These are phyloP conservation scores for Pristionchus japonicus DNA, from an alignment of 2,888 invertebrate species.

Conservation along the genomic window DNA sequence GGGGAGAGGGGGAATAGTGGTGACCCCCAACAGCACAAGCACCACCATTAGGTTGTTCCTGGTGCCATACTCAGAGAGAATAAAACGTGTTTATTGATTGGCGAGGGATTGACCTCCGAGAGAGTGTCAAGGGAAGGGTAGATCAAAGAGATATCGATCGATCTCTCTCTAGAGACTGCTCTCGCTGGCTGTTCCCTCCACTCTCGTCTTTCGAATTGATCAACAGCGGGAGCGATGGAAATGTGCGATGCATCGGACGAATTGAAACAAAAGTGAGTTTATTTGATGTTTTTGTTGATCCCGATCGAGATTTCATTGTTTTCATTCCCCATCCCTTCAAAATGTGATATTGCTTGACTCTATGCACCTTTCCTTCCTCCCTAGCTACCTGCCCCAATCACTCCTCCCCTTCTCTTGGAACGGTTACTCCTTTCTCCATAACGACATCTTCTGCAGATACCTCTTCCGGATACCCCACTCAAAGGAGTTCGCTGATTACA, in stretches of 20 bases:
- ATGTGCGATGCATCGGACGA: not conserved
- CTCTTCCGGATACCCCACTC: constrained; percentile 61
- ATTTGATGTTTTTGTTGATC: no score
- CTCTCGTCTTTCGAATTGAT: not conserved
- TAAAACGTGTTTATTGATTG: constrained; percentile 22
- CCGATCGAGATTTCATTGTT: no score
- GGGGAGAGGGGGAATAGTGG: no score
- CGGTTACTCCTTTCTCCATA: not conserved
- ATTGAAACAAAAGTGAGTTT: constrained; percentile 29
- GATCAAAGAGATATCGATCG: no score
- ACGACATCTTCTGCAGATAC: constrained; percentile 46
- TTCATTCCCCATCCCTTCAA: not conserved
- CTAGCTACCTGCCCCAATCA: not conserved
- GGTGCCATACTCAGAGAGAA: constrained; percentile 24
- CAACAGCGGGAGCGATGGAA: not conserved
- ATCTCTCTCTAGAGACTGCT: not conserved
- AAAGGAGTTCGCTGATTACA: constrained; percentile 59
- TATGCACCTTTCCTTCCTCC: not conserved
- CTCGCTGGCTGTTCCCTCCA: not conserved
- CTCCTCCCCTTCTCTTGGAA: no score
- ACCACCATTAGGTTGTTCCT: not conserved
- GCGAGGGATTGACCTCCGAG: no score
- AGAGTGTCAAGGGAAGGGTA: not conserved
- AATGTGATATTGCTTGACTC: not conserved
- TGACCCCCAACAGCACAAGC: no score